Evolutionary conservation across 2,797 vertebrate genomes (phyloP), one percentile per base, ranked within the genome.

Genomic region (Mormyrus hasselquistii): DNA sequence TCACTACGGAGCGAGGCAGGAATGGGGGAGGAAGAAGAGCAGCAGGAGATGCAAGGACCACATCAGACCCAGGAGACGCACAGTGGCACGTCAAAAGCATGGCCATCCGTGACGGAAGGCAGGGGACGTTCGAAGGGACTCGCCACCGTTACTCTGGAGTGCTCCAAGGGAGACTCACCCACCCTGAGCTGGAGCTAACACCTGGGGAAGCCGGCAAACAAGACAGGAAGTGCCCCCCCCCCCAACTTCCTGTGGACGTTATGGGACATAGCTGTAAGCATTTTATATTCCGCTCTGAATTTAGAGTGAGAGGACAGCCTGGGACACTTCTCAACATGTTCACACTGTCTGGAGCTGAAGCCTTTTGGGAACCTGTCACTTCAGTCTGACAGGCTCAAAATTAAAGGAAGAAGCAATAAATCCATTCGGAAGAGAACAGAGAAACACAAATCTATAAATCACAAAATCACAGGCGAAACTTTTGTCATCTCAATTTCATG

Each of bases 1-100:
- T 92, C 95, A 93, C 91, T 93, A 53, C 91, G 87, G 12, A 82
- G 29, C 2, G n/a, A 65, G 29, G 90, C 16, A 84, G 88, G 14
- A 10, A 52, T 85, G 49, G 91, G 92, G 16, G 89, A 88, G 62
- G 82, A n/a, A 50, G 91, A 92, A 10, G 89, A 89, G 73, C 47
- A 22, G 10, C 82, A 29, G 47, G 44, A 49, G 41, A 8, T 22
- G 47, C 47, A 52, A 12, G 16, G 12, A 29, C 55, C 49, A 38
- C 22, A 5, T 12, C 69, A 79, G 69, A 79, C 2, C 47, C 16
- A 41, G 69, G 52, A 38, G 52, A 2, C 1, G 19, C 12, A 25
- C 25, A 44, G 19, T 2, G 38, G 50, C 65, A 7, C n/a, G 8
- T 16, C 16, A 16, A 55, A 44, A 55, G 0, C 34, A 8, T 19